These are phyloP conservation scores for Varecia variegata DNA, from an alignment of 2,797 vertebrate species.

Conservation along the genomic window DNA sequence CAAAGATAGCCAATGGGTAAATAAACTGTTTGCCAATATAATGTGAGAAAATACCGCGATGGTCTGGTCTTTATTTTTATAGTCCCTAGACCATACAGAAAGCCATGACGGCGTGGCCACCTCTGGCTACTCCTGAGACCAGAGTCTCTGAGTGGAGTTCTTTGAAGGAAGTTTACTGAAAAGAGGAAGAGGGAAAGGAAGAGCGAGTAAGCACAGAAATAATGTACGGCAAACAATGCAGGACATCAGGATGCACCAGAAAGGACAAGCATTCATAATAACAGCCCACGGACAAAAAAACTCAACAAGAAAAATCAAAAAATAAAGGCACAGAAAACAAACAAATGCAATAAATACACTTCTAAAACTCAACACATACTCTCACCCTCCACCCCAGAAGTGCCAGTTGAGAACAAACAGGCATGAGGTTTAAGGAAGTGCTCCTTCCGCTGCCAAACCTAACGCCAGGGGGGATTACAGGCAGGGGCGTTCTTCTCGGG, in stretches of 20 bases:
- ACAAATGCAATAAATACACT: not conserved
- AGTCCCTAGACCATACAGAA: not conserved
- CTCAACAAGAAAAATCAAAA: conserved; percentile 43
- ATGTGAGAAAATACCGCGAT: not conserved
- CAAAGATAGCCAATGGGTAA: not conserved
- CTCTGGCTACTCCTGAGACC: not conserved
- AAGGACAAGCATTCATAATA: not conserved
- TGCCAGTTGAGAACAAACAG: not conserved
- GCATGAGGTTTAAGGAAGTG: accelerated
- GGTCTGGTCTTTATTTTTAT: not conserved
- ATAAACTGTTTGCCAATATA: not conserved
- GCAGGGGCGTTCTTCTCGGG: accelerated
- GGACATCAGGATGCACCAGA: not conserved
- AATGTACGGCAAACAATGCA: not conserved
- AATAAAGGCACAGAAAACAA: not conserved
- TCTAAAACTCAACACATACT: not conserved
- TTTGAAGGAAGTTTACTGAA: conserved; percentile 3
- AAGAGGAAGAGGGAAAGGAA: not conserved
- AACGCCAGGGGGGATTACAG: not conserved
- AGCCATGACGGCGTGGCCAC: not conserved
- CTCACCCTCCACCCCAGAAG: not conserved
- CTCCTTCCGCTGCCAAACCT: not conserved
- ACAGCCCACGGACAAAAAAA: not conserved
- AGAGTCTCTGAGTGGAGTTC: not conserved
- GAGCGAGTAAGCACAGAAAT: not conserved